These are phyloP conservation scores for Patagioenas fasciata DNA, from an alignment of 2,113 vertebrate species.

Conservation along the genomic window DNA sequence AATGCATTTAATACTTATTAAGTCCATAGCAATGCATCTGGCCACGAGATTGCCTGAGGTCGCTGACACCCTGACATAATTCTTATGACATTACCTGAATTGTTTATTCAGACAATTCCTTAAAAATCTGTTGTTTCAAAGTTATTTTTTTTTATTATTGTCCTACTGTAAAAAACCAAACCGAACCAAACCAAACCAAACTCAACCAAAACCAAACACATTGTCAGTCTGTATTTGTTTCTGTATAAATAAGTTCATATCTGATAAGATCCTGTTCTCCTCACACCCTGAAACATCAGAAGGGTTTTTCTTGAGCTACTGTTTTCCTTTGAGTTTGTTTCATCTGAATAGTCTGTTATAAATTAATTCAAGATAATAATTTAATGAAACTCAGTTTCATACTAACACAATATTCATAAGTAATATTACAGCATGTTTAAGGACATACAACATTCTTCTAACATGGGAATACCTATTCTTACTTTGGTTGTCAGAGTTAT, in stretches of 20 bases:
- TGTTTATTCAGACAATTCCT: neutral
- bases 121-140: neutral
- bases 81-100: neutral
- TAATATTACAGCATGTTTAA: neutral
- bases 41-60: neutral
- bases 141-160: neutral
- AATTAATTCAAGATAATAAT: neutral
- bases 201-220: too few species aligned
- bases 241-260: neutral
- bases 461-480: neutral
- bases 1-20: neutral
- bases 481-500: neutral
- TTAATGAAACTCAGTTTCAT: neutral
- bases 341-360: neutral
- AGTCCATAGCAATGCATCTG: neutral
- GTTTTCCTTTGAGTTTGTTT: neutral
- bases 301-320: neutral
- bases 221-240: neutral
- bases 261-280: neutral
- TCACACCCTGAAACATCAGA: neutral
- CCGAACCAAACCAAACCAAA: too few species aligned
- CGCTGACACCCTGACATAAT: rapidly evolving
- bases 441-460: neutral
- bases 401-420: neutral
- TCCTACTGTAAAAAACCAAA: neutral